A percentile compares a stretch with the other conserved stretches of the same genome.
Evolutionary conservation across 2,797 vertebrate species (phyloP).

Genomic region (Anabacerthia variegaticeps): DNA sequence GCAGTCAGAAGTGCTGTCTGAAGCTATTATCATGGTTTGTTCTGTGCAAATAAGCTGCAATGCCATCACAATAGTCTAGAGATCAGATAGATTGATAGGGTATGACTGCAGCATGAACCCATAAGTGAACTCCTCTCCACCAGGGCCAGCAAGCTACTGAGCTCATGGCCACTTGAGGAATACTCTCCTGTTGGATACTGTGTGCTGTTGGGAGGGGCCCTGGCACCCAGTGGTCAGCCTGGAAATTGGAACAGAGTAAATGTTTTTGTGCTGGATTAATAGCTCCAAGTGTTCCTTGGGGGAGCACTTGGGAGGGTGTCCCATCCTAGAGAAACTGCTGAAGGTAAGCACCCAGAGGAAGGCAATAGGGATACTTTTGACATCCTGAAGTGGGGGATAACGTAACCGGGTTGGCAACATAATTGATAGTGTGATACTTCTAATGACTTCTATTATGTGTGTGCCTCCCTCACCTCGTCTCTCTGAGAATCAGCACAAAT

Average conservation of each 20-base stretch:
- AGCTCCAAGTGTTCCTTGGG: background rate
- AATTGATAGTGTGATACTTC: background rate
- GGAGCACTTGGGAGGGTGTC: background rate
- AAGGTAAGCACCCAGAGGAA: background rate
- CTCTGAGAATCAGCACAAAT: background rate
- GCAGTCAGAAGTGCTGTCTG: background rate
- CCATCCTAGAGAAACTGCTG: background rate
- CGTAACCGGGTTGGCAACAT: accelerated
- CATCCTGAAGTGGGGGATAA: background rate
- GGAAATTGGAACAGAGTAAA: background rate
- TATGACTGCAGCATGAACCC: background rate
- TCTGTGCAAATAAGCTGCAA: background rate
- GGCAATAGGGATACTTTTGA: background rate
- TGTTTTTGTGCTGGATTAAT: background rate
- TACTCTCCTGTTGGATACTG: background rate
- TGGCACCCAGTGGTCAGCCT: background rate
- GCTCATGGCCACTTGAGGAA: background rate
- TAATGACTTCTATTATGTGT: background rate
- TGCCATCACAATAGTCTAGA: background rate
- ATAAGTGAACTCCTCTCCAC: background rate
- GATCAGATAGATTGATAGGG: background rate
- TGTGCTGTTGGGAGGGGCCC: background rate
- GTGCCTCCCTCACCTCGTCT: background rate
- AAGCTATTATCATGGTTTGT: background rate
- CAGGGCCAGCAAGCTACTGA: background rate